Evolutionary conservation across 1,140 invertebrate genomes (phyloP).

Genomic region (Heliconius congener): DNA sequence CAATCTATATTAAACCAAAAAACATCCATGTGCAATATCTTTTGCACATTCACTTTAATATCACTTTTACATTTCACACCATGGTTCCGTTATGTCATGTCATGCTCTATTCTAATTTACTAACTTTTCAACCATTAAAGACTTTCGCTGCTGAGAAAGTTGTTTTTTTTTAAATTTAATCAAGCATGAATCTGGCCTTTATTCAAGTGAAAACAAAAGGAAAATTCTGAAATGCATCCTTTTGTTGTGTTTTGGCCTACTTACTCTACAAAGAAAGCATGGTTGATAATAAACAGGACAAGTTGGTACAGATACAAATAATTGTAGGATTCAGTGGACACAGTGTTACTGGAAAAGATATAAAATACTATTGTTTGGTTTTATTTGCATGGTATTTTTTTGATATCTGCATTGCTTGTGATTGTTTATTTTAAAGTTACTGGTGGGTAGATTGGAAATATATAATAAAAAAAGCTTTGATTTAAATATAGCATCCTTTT

Average conservation of each 20-base stretch:
- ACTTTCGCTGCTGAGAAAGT: slow-evolving; percentile 33
- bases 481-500: too few species aligned
- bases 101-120: slow-evolving; percentile 20
- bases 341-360: slow-evolving; percentile 12
- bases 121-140: slow-evolving; percentile 21
- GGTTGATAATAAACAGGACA: slow-evolving; percentile 32
- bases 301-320: slow-evolving; percentile 25
- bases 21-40: neutral
- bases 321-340: slow-evolving; percentile 20
- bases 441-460: neutral
- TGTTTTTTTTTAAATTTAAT: slow-evolving; percentile 33
- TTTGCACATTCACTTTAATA: neutral
- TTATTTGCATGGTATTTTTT: slow-evolving; percentile 7
- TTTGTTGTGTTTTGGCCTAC: slow-evolving; percentile 41
- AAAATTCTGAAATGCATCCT: slow-evolving; percentile 38
- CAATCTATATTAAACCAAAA: neutral
- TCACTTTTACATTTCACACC: slow-evolving; percentile 4
- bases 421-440: neutral
- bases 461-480: too few species aligned
- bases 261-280: slow-evolving; percentile 37
- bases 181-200: slow-evolving; percentile 25
- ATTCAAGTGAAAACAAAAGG: slow-evolving; percentile 38
- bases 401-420: neutral
- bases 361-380: slow-evolving; percentile 10
- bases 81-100: slow-evolving; percentile 20